Conservation (phyloP, 2,888 invertebrate genomes). For the Himalopsyche anomala region DNA sequence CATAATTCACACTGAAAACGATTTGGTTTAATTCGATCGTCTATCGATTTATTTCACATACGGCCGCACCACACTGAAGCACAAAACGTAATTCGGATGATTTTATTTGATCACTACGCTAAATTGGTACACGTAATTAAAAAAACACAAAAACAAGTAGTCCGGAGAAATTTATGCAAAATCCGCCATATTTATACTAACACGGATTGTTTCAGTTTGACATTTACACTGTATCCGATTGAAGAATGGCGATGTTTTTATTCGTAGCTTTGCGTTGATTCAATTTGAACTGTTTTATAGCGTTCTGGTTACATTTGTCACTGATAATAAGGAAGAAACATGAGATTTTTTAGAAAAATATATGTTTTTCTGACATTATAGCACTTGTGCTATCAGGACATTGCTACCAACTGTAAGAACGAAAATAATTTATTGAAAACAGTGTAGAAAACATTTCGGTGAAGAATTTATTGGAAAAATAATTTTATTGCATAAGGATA, state of each 20-base stretch:
- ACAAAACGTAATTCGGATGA: not conserved
- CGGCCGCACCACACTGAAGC: not conserved
- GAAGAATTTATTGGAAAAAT: no score
- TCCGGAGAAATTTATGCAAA: conserved; percentile 17
- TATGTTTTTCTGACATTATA: conserved; percentile 43
- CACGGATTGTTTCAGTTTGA: conserved; percentile 1
- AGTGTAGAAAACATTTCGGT: not conserved
- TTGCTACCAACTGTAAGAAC: conserved; percentile 22
- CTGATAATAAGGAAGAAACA: conserved; percentile 21
- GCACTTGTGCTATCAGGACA: conserved; percentile 31
- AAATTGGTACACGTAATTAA: conserved; percentile 3
- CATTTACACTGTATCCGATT: not conserved
- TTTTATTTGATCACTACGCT: not conserved
- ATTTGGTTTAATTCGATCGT: not conserved
- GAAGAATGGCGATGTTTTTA: not conserved
- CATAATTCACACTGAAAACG: not conserved
- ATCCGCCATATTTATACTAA: conserved; percentile 36
- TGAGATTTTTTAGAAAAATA: conserved; percentile 46
- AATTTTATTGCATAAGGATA: no score
- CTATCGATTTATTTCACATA: not conserved
- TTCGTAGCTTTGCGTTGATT: not conserved
- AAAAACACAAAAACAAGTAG: conserved; percentile 27
- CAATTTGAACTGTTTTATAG: not conserved
- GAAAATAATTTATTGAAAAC: conserved; percentile 39
- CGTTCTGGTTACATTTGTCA: not conserved